phyloP scores from a whole-genome alignment of 2,113 vertebrate species.

The Spizaetus ornatus region DNA sequence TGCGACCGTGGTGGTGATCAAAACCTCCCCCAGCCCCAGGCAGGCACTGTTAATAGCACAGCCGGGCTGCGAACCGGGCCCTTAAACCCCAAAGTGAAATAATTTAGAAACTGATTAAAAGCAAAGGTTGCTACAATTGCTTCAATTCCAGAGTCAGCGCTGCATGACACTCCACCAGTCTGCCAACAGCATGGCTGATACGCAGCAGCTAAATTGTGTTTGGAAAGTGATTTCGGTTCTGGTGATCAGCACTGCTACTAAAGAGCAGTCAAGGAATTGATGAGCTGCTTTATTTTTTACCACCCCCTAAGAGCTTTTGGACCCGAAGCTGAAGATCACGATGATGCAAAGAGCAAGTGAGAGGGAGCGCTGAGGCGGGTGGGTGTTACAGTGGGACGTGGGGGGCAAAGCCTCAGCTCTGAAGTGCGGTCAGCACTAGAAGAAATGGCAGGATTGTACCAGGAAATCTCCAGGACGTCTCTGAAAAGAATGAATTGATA shows the following conservation, averaged over 20 bases:
- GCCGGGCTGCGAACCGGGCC: not conserved
- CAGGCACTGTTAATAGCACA: not conserved
- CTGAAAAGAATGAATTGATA: not conserved
- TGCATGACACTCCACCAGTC: not conserved
- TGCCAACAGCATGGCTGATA: not conserved
- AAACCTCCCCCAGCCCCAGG: not conserved
- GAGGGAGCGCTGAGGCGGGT: accelerated
- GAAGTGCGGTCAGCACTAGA: not conserved
- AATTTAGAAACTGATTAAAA: not conserved
- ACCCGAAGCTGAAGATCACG: not conserved
- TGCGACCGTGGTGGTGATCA: accelerated
- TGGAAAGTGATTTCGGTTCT: not conserved
- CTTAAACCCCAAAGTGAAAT: not conserved
- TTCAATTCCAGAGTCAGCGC: not conserved
- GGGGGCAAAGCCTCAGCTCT: not conserved
- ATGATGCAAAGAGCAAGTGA: not conserved
- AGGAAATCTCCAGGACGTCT: not conserved
- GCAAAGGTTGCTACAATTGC: not conserved
- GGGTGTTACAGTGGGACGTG: not conserved
- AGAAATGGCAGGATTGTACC: not conserved
- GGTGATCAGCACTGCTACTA: not conserved
- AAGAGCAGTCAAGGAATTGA: not conserved
- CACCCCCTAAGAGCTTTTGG: not conserved
- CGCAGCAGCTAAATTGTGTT: not conserved
- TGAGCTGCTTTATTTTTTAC: not conserved